Percentiles rank a stretch among this genome's conserved stretches.
phyloP scores from a whole-genome alignment of 2,888 invertebrate species.

The Emmelina monodactyla region DNA sequence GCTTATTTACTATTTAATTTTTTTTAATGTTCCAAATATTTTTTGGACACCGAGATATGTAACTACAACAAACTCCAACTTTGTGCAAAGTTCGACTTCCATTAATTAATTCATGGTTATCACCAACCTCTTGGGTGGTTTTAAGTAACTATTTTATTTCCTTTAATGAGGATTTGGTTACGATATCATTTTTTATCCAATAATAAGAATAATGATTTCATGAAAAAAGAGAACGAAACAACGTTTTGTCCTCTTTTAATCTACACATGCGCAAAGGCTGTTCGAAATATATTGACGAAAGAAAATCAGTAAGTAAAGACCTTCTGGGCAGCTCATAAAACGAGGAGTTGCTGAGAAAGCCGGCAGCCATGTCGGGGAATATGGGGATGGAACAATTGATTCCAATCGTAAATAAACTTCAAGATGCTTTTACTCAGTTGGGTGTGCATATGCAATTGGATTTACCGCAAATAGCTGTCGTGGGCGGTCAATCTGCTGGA shows the following conservation, averaged over 20 bases:
- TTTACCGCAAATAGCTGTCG: conserved; percentile 99
- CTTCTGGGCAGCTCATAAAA: conserved; percentile 56
- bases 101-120: too few species aligned
- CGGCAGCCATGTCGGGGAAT: conserved; percentile 73
- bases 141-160: too few species aligned
- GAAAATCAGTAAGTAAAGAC: conserved; percentile 56
- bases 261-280: conserved; percentile 45
- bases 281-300: conserved; percentile 57
- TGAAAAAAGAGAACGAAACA: conserved; percentile 17
- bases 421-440: conserved; percentile 99
- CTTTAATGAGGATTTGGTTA: too few species aligned
- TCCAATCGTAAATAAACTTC: conserved; percentile 99
- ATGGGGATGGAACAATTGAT: conserved; percentile 98
- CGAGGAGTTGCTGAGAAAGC: conserved; percentile 43
- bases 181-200: too few species aligned
- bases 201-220: not conserved
- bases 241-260: conserved; percentile 21
- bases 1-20: too few species aligned
- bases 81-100: too few species aligned
- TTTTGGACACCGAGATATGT: too few species aligned
- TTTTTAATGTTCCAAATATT: too few species aligned
- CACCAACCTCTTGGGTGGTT: too few species aligned
- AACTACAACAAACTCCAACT: too few species aligned
- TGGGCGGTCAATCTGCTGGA: conserved; percentile 99
- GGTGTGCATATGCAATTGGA: conserved; percentile 98